Conservation (phyloP, 2,797 vertebrate genomes). For the Squalus acanthias region DNA sequence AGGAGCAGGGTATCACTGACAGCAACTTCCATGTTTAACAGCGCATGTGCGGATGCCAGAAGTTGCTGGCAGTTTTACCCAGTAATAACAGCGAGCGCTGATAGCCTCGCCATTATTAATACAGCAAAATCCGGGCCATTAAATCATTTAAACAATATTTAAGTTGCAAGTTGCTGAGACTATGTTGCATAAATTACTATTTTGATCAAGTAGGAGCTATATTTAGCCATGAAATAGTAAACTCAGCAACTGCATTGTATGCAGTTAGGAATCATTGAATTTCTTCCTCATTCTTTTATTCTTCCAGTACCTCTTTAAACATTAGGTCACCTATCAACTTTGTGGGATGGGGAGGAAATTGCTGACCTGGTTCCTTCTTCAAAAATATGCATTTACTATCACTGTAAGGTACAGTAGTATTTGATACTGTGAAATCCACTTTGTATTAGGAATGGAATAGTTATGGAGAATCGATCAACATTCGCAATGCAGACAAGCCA, state of each 20-base stretch:
- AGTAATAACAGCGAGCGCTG: not conserved
- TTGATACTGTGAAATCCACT: conserved; percentile 13
- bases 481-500: not conserved
- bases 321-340: not conserved
- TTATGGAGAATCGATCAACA: not conserved
- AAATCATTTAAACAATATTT: not conserved
- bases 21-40: not conserved
- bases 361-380: not conserved
- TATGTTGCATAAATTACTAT: not conserved
- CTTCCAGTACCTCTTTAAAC: not conserved
- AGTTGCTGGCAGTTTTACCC: not conserved
- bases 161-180: not conserved
- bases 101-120: not conserved
- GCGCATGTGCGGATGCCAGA: not conserved
- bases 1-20: not conserved
- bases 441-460: conserved; percentile 1
- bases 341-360: not conserved
- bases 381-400: not conserved
- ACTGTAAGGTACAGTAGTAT: not conserved
- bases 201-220: not conserved
- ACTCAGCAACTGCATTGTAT: not conserved
- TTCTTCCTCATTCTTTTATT: not conserved
- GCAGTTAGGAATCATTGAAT: not conserved
- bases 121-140: not conserved
- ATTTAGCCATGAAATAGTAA: not conserved